These are phyloP conservation scores for Anthrax anthrax DNA, from an alignment of 2,888 invertebrate genomes.

Conservation along the genomic window DNA sequence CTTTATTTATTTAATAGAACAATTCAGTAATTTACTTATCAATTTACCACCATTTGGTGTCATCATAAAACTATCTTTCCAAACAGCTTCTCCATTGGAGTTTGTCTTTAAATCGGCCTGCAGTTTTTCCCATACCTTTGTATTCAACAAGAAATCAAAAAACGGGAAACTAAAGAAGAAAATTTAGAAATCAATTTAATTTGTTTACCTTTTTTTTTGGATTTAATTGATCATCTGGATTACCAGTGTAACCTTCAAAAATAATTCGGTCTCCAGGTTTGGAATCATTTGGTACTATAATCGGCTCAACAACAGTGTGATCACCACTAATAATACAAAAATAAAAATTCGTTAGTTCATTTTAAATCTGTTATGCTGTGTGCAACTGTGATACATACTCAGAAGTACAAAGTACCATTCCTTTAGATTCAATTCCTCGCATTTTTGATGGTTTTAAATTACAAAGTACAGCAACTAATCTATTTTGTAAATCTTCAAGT, in stretches of 20 bases:
- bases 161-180: neutral
- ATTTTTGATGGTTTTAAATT: conserved; percentile 96
- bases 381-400: conserved; percentile 35
- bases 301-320: conserved; percentile 70
- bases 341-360: neutral
- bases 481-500: conserved; percentile 75
- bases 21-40: conserved; percentile 61
- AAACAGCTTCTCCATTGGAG: conserved; percentile 57
- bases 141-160: neutral
- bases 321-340: conserved; percentile 40
- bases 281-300: conserved; percentile 60
- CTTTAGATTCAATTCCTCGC: conserved; percentile 80
- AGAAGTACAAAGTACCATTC: conserved; percentile 89
- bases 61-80: conserved; percentile 68
- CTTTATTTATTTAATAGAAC: conserved; percentile 61
- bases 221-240: conserved; percentile 73
- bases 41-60: conserved; percentile 60
- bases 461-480: conserved; percentile 83
- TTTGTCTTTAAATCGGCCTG: conserved; percentile 65
- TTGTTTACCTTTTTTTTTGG: conserved; percentile 82
- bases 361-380: neutral
- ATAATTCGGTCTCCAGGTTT: conserved; percentile 71
- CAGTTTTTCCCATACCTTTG: conserved; percentile 68
- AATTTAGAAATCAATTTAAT: neutral
- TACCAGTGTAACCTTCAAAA: conserved; percentile 71